A percentile compares a stretch with the other conserved stretches of the same genome.
These are phyloP conservation scores for Nomada fucata DNA, from an alignment of 2,888 invertebrate species.

Conservation along the genomic window DNA sequence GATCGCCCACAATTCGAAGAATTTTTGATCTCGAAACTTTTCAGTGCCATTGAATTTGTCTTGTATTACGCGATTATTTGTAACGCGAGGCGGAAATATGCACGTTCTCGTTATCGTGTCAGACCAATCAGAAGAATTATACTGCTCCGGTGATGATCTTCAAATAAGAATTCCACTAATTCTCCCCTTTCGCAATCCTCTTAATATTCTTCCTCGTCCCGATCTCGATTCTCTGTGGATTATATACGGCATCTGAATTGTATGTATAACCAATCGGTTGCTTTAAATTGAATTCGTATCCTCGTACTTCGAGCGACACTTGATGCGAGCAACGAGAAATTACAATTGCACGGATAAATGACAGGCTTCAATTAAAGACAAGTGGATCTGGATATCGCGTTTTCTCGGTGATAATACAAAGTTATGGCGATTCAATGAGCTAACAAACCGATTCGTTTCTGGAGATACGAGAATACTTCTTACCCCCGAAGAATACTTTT, in stretches of 20 bases:
- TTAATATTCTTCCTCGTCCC: neutral
- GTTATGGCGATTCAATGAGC: conserved; percentile 44
- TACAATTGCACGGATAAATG: neutral
- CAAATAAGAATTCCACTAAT: conserved; percentile 4
- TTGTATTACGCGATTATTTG: too few relatives aligned
- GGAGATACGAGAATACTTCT: neutral
- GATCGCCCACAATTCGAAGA: neutral
- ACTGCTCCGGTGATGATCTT: neutral
- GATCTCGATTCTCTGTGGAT: neutral
- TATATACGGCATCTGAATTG: conserved; percentile 22
- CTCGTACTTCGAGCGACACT: neutral
- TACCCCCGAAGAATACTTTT: neutral
- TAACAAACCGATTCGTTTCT: neutral
- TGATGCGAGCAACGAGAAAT: neutral
- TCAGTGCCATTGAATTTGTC: too few relatives aligned
- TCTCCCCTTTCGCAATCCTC: neutral
- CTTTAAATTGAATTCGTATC: neutral
- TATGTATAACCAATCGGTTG: conserved; percentile 11
- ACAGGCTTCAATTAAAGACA: conserved; percentile 2
- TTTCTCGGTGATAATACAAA: conserved; percentile 20
- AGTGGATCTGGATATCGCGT: neutral
- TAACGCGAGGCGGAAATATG: too few relatives aligned
- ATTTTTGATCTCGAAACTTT: neutral
- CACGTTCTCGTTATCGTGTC: neutral
- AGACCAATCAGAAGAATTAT: neutral